phyloP scores from a whole-genome alignment of 2,888 invertebrate genomes.

The Chaetogeoica ovagalla region DNA sequence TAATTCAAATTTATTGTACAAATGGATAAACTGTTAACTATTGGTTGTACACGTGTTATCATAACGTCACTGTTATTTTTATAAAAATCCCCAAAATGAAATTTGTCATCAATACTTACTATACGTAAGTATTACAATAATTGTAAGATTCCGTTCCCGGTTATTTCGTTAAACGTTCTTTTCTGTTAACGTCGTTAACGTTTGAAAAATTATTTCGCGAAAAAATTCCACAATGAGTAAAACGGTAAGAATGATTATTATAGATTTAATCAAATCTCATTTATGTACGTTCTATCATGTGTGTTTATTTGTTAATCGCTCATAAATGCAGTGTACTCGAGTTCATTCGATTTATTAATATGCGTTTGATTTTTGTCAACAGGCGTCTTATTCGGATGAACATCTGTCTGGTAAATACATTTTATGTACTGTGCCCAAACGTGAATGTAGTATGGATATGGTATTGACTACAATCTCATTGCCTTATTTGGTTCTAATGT shows the following conservation, averaged over 20 bases:
- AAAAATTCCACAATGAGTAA: constrained; percentile 21
- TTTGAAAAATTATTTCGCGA: not conserved
- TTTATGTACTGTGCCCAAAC: constrained; percentile 45
- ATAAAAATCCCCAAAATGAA: constrained; percentile 14
- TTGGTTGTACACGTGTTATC: constrained; percentile 33
- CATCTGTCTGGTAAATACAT: constrained; percentile 84
- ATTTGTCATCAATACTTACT: not conserved
- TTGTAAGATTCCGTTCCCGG: too few relatives aligned
- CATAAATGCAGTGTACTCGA: not conserved
- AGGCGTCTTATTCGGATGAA: constrained; percentile 88
- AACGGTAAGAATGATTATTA: constrained; percentile 22
- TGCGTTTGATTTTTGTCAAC: constrained; percentile 55
- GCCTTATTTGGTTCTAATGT: constrained; percentile 48
- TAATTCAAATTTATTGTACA: not conserved
- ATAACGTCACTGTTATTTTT: constrained; percentile 37
- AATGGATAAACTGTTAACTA: constrained; percentile 28
- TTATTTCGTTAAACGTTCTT: too few relatives aligned
- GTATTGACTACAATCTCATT: constrained; percentile 38
- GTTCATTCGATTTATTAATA: not conserved
- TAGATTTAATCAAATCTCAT: too few relatives aligned
- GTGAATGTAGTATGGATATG: not conserved
- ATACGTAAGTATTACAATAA: not conserved
- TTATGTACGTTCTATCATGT: too few relatives aligned
- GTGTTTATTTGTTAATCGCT: not conserved
- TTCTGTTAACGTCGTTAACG: not conserved